phyloP scores from a whole-genome alignment of 2,888 invertebrate genomes.

The Campopleginae sp. region DNA sequence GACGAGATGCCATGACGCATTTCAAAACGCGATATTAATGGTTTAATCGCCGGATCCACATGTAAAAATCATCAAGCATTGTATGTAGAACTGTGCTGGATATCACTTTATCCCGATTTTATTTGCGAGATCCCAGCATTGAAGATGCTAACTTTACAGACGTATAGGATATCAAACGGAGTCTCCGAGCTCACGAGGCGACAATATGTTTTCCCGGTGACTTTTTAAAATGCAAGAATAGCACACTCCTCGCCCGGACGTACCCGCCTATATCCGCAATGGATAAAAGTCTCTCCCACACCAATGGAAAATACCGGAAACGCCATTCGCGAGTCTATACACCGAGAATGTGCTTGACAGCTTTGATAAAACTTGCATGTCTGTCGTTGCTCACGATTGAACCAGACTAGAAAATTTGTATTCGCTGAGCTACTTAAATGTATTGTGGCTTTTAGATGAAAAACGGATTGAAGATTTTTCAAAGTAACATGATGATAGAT shows the following conservation, averaged over 20 bases:
- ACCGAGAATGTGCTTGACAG: conserved; percentile 55
- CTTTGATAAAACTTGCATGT: conserved; percentile 63
- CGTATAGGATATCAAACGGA: neutral
- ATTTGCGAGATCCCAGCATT: no score
- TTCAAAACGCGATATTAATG: no score
- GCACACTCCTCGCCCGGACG: conserved; percentile 3
- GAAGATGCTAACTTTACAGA: no score
- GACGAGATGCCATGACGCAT: no score
- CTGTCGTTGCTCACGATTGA: conserved; percentile 38
- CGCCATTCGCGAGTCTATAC: conserved; percentile 46
- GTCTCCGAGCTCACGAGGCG: neutral
- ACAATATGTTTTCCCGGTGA: conserved; percentile 9
- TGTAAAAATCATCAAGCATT: no score
- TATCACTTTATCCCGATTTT: no score
- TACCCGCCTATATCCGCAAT: conserved; percentile 19
- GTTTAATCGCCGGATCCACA: no score
- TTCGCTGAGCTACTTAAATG: neutral
- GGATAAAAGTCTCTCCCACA: conserved; percentile 50
- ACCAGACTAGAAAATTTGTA: conserved; percentile 36
- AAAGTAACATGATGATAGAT: neutral
- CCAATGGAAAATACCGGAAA: conserved; percentile 55
- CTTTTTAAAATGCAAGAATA: conserved; percentile 23
- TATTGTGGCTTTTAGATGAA: neutral
- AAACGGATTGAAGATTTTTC: neutral
- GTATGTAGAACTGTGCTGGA: no score